Percentiles rank a stretch among this genome's conserved stretches.
These are phyloP conservation scores for Chloroceryle amazona DNA, from an alignment of 2,797 vertebrate genomes.

Conservation along the genomic window DNA sequence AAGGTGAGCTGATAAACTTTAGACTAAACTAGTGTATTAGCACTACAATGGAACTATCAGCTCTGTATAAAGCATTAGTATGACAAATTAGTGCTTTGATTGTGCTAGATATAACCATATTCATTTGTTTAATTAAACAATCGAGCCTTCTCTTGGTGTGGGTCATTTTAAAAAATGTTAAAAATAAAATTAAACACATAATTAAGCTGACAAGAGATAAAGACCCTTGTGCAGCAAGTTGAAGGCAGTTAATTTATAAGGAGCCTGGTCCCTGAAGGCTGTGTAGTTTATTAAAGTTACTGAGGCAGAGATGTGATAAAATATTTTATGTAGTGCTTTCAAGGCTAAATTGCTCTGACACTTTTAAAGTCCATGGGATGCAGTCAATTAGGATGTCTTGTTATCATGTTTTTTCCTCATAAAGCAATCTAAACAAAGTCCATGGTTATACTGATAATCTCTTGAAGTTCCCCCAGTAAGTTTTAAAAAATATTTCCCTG, in stretches of 20 bases:
- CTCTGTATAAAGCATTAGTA: constrained; percentile 80
- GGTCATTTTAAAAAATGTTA: constrained; percentile 94
- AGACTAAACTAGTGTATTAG: constrained; percentile 52
- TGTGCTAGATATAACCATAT: constrained; percentile 86
- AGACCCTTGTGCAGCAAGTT: constrained; percentile 88
- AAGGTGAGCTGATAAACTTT: constrained; percentile 68
- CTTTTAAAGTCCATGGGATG: constrained; percentile 84
- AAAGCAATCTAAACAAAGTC: constrained; percentile 66
- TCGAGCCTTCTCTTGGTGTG: constrained; percentile 86
- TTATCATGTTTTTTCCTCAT: constrained; percentile 86
- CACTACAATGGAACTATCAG: constrained; percentile 67
- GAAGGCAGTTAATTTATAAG: constrained; percentile 93
- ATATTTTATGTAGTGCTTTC: constrained; percentile 92
- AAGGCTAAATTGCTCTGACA: constrained; percentile 82
- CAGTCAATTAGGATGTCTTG: constrained; percentile 89
- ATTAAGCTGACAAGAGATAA: constrained; percentile 96
- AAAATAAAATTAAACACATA: constrained; percentile 99
- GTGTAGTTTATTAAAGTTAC: constrained; percentile 95
- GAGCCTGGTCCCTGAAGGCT: constrained; percentile 90
- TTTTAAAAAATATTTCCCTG: neutral
- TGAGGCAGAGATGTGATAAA: constrained; percentile 89
- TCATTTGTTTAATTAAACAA: constrained; percentile 98
- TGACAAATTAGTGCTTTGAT: constrained; percentile 92
- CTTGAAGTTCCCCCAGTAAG: neutral
- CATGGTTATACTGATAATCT: neutral